These are phyloP conservation scores for Cyphomyrus discorhynchus DNA, from an alignment of 2,113 vertebrate genomes.

Conservation along the genomic window DNA sequence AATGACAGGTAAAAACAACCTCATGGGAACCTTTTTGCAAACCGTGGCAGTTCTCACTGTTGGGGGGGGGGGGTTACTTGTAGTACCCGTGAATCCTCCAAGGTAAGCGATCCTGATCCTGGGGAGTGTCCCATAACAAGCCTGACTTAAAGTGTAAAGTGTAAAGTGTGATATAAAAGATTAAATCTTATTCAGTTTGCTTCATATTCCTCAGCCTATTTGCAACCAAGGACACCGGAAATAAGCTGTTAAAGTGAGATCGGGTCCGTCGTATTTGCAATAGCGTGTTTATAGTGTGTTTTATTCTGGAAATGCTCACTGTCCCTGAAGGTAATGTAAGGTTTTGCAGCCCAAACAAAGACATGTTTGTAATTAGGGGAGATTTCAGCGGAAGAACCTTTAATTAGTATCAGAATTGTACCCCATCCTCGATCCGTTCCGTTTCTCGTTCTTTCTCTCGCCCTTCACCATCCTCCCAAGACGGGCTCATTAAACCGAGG, in stretches of 20 bases:
- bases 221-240: not conserved
- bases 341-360: constrained; percentile 19
- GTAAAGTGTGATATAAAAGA: not conserved
- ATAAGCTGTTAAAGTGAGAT: not conserved
- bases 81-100: not conserved
- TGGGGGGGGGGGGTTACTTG: not conserved
- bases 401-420: not conserved
- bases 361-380: constrained; percentile 32
- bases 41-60: not conserved
- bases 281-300: not conserved
- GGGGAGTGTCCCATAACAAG: not conserved
- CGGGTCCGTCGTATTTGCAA: not conserved
- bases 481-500: constrained; percentile 24
- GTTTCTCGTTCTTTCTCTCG: constrained; percentile 21
- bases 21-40: not conserved
- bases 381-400: constrained; percentile 25
- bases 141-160: too few relatives aligned
- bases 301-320: not conserved
- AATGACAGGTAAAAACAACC: not conserved
- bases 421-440: not conserved
- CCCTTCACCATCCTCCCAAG: constrained; percentile 28
- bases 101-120: not conserved
- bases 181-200: constrained; percentile 11
- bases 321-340: not conserved
- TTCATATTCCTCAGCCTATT: constrained; percentile 1